A percentile compares a stretch with the other conserved stretches of the same genome.
phyloP scores from a whole-genome alignment of 2,888 invertebrate species.

The Netelia virgata region DNA sequence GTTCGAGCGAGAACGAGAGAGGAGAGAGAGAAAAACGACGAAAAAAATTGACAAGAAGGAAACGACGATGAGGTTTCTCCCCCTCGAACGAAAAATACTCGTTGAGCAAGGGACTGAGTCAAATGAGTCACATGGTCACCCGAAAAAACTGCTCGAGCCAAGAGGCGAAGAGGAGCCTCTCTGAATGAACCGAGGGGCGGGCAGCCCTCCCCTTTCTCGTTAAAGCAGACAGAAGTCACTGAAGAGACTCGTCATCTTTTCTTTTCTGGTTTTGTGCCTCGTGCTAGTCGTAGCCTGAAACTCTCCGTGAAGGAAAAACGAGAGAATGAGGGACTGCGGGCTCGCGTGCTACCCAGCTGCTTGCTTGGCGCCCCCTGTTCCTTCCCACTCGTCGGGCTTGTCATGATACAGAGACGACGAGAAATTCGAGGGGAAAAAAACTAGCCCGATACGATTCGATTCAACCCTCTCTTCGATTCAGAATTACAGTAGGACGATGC shows the following conservation, averaged over 20 bases:
- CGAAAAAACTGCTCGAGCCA: slow-evolving; percentile 71
- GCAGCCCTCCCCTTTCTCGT: slow-evolving; percentile 77
- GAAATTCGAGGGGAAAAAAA: slow-evolving; percentile 48
- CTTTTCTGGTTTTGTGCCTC: slow-evolving; percentile 58
- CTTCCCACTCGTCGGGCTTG: slow-evolving; percentile 44
- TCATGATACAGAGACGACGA: slow-evolving; percentile 36
- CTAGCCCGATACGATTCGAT: slow-evolving; percentile 49
- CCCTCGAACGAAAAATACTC: slow-evolving; percentile 57
- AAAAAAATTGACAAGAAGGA: slow-evolving; percentile 70
- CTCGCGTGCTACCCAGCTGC: slow-evolving; percentile 62
- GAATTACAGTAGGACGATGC: neutral
- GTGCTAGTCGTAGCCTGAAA: slow-evolving; percentile 44
- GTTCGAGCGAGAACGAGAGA: slow-evolving; percentile 63
- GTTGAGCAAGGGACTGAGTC: slow-evolving; percentile 60
- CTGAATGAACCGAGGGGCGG: slow-evolving; percentile 71
- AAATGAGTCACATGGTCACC: slow-evolving; percentile 76
- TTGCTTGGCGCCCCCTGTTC: slow-evolving; percentile 41
- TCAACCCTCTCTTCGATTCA: slow-evolving; percentile 16
- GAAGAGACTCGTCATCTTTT: slow-evolving; percentile 58
- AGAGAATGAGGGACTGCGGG: slow-evolving; percentile 34
- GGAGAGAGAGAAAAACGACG: slow-evolving; percentile 70
- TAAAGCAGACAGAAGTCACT: slow-evolving; percentile 74
- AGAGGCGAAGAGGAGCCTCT: slow-evolving; percentile 13
- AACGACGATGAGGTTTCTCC: slow-evolving; percentile 47
- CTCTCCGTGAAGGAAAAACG: slow-evolving; percentile 45